These are phyloP conservation scores for Percopsis omiscomaycus DNA, from an alignment of 2,797 vertebrate species.

Conservation along the genomic window DNA sequence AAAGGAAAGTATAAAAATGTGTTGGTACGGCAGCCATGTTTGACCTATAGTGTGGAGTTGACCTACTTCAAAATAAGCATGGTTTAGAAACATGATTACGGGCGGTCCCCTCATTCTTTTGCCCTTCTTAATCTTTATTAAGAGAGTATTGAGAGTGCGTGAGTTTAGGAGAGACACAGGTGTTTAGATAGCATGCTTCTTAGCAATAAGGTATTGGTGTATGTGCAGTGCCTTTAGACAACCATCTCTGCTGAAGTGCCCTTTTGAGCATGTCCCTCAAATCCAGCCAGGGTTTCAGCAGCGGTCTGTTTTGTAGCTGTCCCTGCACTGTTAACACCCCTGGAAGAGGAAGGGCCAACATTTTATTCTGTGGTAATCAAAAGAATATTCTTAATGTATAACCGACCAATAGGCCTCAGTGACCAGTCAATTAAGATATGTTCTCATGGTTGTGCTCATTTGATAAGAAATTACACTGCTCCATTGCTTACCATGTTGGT, in stretches of 20 bases:
- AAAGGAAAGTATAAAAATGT: conserved; percentile 62
- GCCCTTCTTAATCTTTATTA: too few species aligned
- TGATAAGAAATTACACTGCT: conserved; percentile 16
- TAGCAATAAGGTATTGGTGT: too few species aligned
- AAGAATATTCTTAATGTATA: background rate
- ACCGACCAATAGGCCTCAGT: conserved; percentile 5
- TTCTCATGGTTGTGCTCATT: background rate
- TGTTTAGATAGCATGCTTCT: too few species aligned
- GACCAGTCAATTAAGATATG: background rate
- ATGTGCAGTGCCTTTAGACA: background rate
- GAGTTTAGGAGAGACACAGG: too few species aligned
- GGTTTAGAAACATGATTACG: too few species aligned
- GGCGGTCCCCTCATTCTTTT: too few species aligned
- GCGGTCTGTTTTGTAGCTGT: background rate
- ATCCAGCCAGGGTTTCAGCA: background rate
- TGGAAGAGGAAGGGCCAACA: too few species aligned
- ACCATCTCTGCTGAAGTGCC: conserved; percentile 8
- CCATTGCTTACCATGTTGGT: conserved; percentile 32
- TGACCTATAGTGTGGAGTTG: conserved; percentile 36
- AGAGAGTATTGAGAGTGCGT: too few species aligned
- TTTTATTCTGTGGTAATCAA: background rate
- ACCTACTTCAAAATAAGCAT: conserved; percentile 37
- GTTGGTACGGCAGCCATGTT: conserved; percentile 48
- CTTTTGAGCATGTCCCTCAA: background rate
- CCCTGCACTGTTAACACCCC: background rate